Conservation (phyloP, 1,140 invertebrate species). For the Coboldia fuscipes region DNA sequence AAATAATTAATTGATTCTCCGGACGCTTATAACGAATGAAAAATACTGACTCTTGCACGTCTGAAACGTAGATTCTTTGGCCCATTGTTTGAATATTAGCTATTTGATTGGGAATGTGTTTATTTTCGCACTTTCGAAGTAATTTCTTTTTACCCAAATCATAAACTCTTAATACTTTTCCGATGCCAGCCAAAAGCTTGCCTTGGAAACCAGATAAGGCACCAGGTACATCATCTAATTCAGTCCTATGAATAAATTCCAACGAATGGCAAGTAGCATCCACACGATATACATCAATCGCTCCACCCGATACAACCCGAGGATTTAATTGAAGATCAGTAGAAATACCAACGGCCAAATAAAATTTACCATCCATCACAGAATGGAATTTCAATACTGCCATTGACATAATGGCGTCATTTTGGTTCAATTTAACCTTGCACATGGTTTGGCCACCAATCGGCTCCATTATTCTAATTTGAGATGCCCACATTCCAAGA, state of each 20-base stretch:
- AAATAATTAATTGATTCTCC: constrained; percentile 96
- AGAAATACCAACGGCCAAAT: constrained; percentile 53
- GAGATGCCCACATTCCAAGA: constrained; percentile 90
- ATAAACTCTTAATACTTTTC: constrained; percentile 78
- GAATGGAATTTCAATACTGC: constrained; percentile 36
- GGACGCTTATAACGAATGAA: constrained; percentile 86
- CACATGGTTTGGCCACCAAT: constrained; percentile 58
- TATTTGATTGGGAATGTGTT: constrained; percentile 91
- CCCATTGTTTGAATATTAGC: constrained; percentile 85
- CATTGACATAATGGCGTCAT: constrained; percentile 76
- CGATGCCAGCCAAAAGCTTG: constrained; percentile 76
- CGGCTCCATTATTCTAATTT: constrained; percentile 80
- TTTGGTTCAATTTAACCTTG: constrained; percentile 73
- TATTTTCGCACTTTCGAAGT: constrained; percentile 95
- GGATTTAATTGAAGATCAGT: constrained; percentile 83
- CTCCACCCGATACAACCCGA: constrained; percentile 11
- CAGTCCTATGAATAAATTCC: constrained; percentile 84
- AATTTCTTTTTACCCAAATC: constrained; percentile 96
- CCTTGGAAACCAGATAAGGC: constrained; percentile 86
- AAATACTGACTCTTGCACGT: constrained; percentile 94
- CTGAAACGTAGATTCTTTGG: constrained; percentile 81
- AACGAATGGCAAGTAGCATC: constrained; percentile 49
- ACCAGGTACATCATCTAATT: constrained; percentile 81
- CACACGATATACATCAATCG: constrained; percentile 25
- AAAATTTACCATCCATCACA: constrained; percentile 16